Percentiles rank a stretch among this genome's conserved stretches.
phyloP scores from a whole-genome alignment of 30 jellyfish, hydroid and myxozoan species.

The Chrysaora quinquecirrha region DNA sequence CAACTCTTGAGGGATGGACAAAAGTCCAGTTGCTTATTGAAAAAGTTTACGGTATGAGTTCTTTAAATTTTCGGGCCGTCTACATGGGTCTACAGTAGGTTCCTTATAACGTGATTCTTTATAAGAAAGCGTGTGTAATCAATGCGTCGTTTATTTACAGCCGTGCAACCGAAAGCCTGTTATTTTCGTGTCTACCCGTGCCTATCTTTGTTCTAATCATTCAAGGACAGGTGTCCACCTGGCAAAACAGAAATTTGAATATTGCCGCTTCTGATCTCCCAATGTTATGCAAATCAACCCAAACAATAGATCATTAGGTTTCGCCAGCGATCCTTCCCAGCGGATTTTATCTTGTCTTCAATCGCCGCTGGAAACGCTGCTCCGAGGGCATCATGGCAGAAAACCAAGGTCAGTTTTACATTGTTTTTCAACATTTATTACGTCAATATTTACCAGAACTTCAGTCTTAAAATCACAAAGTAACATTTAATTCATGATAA shows the following conservation, averaged over 20 bases:
- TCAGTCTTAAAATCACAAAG: too few relatives aligned
- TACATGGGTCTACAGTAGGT: too few relatives aligned
- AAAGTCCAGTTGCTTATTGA: too few relatives aligned
- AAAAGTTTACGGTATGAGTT: too few relatives aligned
- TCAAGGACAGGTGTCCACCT: constrained; percentile 53
- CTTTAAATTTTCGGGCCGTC: too few relatives aligned
- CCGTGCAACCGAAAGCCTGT: neutral
- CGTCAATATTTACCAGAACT: constrained; percentile 4
- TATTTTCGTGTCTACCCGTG: neutral
- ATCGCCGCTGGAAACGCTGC: constrained; percentile 89
- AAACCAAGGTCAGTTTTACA: constrained; percentile 37
- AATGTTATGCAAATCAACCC: constrained; percentile 53
- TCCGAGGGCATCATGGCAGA: constrained; percentile 89
- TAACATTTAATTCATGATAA: too few relatives aligned
- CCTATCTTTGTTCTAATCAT: constrained; percentile 7
- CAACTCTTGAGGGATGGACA: too few relatives aligned
- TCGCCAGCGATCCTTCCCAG: constrained; percentile 79
- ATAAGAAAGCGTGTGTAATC: too few relatives aligned
- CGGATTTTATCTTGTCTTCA: constrained; percentile 28
- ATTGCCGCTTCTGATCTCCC: constrained; percentile 66
- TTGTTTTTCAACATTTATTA: constrained; percentile 6
- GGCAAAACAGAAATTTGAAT: constrained; percentile 40
- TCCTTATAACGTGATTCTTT: too few relatives aligned
- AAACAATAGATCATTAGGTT: constrained; percentile 26
- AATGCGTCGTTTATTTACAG: too few relatives aligned